Evolutionary conservation across 2,113 vertebrate genomes (phyloP).

Genomic region (Paramormyrops kingsleyae): DNA sequence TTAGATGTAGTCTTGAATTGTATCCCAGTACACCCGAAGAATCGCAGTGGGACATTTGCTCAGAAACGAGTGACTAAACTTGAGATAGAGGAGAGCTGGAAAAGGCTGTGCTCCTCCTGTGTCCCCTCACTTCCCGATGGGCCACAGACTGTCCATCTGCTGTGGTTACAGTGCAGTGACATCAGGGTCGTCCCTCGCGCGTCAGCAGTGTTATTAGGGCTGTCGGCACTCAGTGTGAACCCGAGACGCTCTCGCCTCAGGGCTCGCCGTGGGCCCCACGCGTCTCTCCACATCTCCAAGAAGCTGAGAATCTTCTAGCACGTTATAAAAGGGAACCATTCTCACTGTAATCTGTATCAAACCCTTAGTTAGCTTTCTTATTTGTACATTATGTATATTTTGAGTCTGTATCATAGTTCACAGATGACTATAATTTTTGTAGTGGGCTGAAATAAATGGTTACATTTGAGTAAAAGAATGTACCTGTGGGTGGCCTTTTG

Average conservation of each 20-base stretch:
- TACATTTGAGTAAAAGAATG: constrained; percentile 41
- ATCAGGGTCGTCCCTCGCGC: neutral
- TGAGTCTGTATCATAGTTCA: constrained; percentile 61
- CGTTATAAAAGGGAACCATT: constrained; percentile 28
- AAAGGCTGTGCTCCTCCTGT: neutral
- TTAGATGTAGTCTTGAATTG: neutral
- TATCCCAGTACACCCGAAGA: neutral
- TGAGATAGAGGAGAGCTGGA: neutral
- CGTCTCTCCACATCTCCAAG: neutral
- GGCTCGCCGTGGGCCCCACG: neutral
- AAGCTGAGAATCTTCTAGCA: neutral
- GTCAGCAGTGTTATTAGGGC: neutral
- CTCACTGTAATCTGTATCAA: constrained; percentile 45
- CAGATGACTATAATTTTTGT: constrained; percentile 62
- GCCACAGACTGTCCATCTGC: neutral
- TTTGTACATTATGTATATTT: constrained; percentile 67
- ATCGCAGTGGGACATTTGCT: neutral
- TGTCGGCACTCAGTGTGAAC: neutral
- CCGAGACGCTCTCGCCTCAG: neutral
- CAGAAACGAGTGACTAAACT: neutral
- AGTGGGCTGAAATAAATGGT: constrained; percentile 67
- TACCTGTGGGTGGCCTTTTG: neutral
- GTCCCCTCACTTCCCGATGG: neutral
- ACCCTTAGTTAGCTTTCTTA: constrained; percentile 32
- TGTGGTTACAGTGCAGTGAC: neutral